These are phyloP conservation scores for Drosophila subquinaria DNA, from an alignment of 2,888 invertebrate species.

Conservation along the genomic window DNA sequence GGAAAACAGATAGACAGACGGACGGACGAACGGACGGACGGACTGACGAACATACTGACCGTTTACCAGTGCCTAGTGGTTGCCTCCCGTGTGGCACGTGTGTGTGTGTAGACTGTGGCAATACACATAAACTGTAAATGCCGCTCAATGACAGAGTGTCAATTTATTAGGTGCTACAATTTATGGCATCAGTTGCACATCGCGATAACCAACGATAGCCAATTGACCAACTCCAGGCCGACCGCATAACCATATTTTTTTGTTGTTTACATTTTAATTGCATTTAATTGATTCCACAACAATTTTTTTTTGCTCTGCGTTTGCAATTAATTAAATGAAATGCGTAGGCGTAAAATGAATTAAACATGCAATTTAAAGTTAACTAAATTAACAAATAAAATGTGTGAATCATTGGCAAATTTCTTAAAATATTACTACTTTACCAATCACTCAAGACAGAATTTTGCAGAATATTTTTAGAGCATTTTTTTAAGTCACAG, in stretches of 20 bases:
- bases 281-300: constrained; percentile 31
- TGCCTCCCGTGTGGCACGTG: constrained; percentile 12
- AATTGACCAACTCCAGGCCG: constrained; percentile 22
- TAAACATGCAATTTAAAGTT: constrained; percentile 6
- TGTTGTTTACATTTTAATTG: constrained; percentile 35
- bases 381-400: neutral
- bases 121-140: constrained; percentile 77
- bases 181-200: constrained; percentile 59
- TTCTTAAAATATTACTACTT: neutral
- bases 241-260: constrained; percentile 8
- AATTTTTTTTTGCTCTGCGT: neutral
- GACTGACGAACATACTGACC: constrained; percentile 9
- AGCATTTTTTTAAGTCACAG: too few relatives aligned
- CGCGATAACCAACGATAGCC: constrained; percentile 30
- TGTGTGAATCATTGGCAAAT: neutral
- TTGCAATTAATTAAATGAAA: constrained; percentile 28
- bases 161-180: constrained; percentile 81
- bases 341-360: constrained; percentile 3
- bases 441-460: neutral
- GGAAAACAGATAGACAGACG: constrained; percentile 28
- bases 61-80: constrained; percentile 15
- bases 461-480: neutral
- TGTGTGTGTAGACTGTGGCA: constrained; percentile 25
- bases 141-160: constrained; percentile 81
- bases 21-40: neutral